These are phyloP conservation scores for Atta cephalotes DNA, from an alignment of 1,140 invertebrate species.

Conservation along the genomic window DNA sequence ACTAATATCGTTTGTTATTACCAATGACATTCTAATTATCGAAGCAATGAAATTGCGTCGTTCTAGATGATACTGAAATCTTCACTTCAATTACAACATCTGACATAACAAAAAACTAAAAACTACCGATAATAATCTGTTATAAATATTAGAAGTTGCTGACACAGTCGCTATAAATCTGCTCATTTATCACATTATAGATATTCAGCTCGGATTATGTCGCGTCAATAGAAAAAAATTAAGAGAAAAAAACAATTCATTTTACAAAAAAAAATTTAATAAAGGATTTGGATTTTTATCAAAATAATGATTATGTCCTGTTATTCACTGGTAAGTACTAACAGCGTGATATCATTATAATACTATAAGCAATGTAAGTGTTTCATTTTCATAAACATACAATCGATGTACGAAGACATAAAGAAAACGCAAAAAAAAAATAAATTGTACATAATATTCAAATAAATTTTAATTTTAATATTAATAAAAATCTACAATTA, in stretches of 20 bases:
- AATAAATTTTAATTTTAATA: too few relatives aligned
- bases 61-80: constrained; percentile 21
- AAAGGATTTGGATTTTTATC: background rate
- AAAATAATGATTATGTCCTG: background rate
- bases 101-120: constrained; percentile 37
- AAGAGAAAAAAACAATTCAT: background rate
- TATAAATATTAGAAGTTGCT: constrained; percentile 63
- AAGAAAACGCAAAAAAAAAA: background rate
- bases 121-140: constrained; percentile 24
- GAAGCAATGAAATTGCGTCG: constrained; percentile 29
- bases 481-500: background rate
- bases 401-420: background rate
- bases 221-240: constrained; percentile 2
- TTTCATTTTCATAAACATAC: background rate
- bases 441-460: too few relatives aligned
- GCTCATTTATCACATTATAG: constrained; percentile 27
- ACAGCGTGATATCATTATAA: background rate
- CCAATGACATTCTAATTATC: constrained; percentile 1
- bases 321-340: constrained; percentile 2
- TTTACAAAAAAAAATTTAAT: constrained; percentile 23
- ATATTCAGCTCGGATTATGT: background rate
- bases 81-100: background rate
- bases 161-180: constrained; percentile 12
- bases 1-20: constrained; percentile 10
- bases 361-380: background rate